phyloP scores from a whole-genome alignment of 2,797 vertebrate genomes.

The Rhinichthys osculus region DNA sequence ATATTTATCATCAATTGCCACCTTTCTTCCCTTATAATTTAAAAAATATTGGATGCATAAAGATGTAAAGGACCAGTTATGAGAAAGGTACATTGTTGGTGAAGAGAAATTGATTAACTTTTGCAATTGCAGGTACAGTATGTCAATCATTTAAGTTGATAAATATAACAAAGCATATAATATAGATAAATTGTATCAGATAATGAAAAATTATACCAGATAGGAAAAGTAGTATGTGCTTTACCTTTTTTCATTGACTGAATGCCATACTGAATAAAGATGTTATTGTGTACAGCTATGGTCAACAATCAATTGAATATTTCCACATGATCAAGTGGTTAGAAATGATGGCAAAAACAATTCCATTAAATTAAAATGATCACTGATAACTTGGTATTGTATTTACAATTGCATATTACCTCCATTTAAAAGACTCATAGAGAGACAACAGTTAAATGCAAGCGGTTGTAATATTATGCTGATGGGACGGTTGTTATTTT shows the following conservation, averaged over 20 bases:
- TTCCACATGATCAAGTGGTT: not conserved
- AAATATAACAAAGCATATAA: not conserved
- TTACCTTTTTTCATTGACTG: not conserved
- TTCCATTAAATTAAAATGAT: not conserved
- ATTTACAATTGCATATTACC: constrained; percentile 11
- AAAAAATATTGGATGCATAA: not conserved
- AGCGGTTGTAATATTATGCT: not conserved
- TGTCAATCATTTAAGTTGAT: not conserved
- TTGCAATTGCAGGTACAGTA: not conserved
- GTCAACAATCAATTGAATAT: not conserved
- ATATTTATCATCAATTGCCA: constrained; percentile 20
- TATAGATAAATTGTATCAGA: not conserved
- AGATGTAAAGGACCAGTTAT: not conserved
- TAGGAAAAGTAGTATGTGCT: not conserved
- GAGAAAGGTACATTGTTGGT: constrained; percentile 2
- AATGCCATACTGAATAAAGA: not conserved
- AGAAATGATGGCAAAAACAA: not conserved
- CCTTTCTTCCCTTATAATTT: not conserved
- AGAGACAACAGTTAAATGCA: not conserved
- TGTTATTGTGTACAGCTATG: not conserved
- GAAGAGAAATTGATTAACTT: not conserved
- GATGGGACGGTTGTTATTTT: not conserved
- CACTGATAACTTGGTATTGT: not conserved
- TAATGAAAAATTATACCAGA: not conserved
- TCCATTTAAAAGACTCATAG: too few species aligned